Evolutionary conservation across 2,797 vertebrate species (phyloP), one percentile per base, ranked within the genome.

Genomic region (Champsocephalus gunnari): DNA sequence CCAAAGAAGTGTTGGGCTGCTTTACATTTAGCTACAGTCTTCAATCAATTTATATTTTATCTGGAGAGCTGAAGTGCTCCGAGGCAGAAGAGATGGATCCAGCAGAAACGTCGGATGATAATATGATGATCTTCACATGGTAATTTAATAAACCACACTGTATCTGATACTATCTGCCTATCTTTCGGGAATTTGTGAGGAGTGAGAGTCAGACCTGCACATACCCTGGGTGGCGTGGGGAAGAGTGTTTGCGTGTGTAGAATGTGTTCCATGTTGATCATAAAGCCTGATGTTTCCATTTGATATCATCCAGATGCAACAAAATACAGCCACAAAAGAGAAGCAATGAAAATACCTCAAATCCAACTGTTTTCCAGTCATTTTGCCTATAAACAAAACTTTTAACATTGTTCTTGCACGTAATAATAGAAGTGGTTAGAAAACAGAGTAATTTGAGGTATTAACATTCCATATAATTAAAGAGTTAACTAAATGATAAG

Each of bases 301-400:
- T 80, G 59, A 80, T 77, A 49, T 55, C 67, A 70, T 62, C 64
- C 80, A 78, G 67, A 78, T 81, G 80, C 11, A 41, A 66, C 32
- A 16, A 45, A 67, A 54, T 65, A 55, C 65, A 62, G 55, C 59
- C 59, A 32, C 73, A 75, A 19, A 1, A 14, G 54, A 24, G 21
- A 62, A 62, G 19, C 64, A 66, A 66, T 65, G 55, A 38, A 71
- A 66, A 80, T 53, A 47, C 53, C 1, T 2, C 8, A 12, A 3
- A 5, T 24, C 44, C 28, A 32, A 47, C 8, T 0, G 12, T 74
- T 83, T 78, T 72, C 49, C 64, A 73, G 44, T 57, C 28, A 34
- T 57, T 66, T 43, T 56, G 17, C 17, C 13, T 54, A 50, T 45
- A 67, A 72, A 64, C 14, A 51, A 21, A 51, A 64, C 14, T 66